Evolutionary conservation across 2,797 vertebrate genomes (phyloP).

Genomic region (Urophycis tenuis): DNA sequence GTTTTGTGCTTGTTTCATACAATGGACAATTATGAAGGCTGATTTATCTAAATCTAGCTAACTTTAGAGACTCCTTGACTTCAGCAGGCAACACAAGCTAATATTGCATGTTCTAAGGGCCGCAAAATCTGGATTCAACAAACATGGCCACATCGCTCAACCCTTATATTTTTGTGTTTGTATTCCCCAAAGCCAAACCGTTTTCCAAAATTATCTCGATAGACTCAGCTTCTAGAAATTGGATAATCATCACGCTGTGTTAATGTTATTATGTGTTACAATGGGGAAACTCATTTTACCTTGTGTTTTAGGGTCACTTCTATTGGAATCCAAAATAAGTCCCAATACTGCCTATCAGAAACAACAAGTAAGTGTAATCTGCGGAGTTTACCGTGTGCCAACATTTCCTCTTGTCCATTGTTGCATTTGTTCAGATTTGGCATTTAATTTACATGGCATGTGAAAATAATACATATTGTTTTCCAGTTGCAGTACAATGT

Average conservation of each 20-base stretch:
- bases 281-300: slow-evolving; percentile 13
- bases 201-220: background rate
- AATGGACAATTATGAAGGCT: slow-evolving; percentile 10
- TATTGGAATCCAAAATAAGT: slow-evolving; percentile 98
- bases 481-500: background rate
- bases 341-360: slow-evolving; percentile 99
- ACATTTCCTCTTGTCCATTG: background rate
- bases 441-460: background rate
- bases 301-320: slow-evolving; percentile 82
- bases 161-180: background rate
- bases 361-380: slow-evolving; percentile 83
- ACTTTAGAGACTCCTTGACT: slow-evolving; percentile 6
- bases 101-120: slow-evolving; percentile 31
- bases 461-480: no score
- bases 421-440: background rate
- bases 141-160: slow-evolving; percentile 27
- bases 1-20: background rate
- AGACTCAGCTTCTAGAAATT: background rate
- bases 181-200: background rate
- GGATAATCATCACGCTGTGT: background rate
- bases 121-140: slow-evolving; percentile 35
- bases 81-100: no score
- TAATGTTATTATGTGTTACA: background rate
- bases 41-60: slow-evolving; percentile 4
- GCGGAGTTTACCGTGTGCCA: background rate